These are phyloP conservation scores for Apostichopus parvimensis DNA, from an alignment of 35 echinoderm and acorn worm species.

Conservation along the genomic window DNA sequence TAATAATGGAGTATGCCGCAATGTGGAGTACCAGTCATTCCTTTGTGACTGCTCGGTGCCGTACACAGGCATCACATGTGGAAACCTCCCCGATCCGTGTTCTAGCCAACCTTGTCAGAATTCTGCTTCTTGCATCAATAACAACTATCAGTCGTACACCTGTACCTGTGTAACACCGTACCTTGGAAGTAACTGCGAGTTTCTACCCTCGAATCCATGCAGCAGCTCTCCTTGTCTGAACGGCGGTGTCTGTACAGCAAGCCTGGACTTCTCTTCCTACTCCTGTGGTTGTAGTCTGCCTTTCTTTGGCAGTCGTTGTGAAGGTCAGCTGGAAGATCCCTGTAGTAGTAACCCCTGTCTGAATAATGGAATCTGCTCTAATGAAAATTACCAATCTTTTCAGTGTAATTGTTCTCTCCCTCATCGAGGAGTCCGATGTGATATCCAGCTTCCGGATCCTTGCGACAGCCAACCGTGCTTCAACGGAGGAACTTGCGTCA, in stretches of 20 bases:
- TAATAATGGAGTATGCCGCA: conserved; percentile 59
- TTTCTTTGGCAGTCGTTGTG: conserved; percentile 56
- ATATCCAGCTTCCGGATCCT: conserved; percentile 42
- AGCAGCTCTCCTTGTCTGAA: conserved; percentile 61
- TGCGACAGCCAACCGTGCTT: conserved; percentile 71
- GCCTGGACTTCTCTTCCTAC: conserved; percentile 29
- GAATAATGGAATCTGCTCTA: conserved; percentile 51
- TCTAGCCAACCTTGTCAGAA: conserved; percentile 50
- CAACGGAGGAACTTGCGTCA: conserved; percentile 49
- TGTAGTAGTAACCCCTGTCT: conserved; percentile 66
- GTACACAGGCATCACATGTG: conserved; percentile 38
- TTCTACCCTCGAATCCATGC: conserved; percentile 17
- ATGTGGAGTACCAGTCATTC: neutral
- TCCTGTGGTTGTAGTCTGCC: conserved; percentile 48
- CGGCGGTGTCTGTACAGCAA: conserved; percentile 35
- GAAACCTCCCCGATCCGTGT: conserved; percentile 57
- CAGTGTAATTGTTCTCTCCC: conserved; percentile 60
- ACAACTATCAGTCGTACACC: conserved; percentile 38
- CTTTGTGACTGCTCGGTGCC: conserved; percentile 18
- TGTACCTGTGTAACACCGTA: conserved; percentile 61
- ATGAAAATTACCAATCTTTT: conserved; percentile 44
- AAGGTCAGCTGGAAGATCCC: conserved; percentile 46
- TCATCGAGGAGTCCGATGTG: conserved; percentile 57
- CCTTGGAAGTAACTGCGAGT: conserved; percentile 63
- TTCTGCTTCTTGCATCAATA: conserved; percentile 49